Evolutionary conservation across 2,113 vertebrate genomes (phyloP), one percentile per base, ranked within the genome.

Genomic region (Gavia stellata): DNA sequence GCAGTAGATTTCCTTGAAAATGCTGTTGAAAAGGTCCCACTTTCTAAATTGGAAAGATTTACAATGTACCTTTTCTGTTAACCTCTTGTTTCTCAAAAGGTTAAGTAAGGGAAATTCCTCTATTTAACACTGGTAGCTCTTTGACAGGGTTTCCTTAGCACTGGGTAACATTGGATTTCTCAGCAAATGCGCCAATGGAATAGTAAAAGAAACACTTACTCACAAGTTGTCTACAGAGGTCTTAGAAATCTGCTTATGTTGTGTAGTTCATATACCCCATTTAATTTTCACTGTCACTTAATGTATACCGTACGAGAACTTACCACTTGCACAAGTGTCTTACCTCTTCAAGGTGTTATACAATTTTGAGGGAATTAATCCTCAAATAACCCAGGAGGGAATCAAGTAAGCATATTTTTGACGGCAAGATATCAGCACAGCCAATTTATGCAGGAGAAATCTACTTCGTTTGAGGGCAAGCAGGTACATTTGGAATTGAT

Each of bases 61-160:
- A 94, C 94, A 88, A 81, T 96, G 95, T 96, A 96, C 93, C 84
- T 95, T 96, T 96, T 92, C 92, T 96, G 73, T 93, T 95, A 97
- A 96, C 87, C 75, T 96, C 72, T 92, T 94, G 77, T 89, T 97
- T 74, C 50, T 93, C 90, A 26, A 84, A 95, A 97, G 95, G 91
- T 96, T 94, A 92, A 96, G n/a, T 86, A 77, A 83, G 85, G 94
- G 94, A 96, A 96, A 90, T 96, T 82, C 70, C 44, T 92, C 33
- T 92, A 90, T 94, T 67, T 91, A 89, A 75, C 62, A 91, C 61
- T 85, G 50, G 56, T 82, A 47, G 78, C 49, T 90, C 14, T 95
- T 79, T 94, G 83, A 89, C 91, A 88, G 45, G 29, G 44, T 96
- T 96, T 88, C 47, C 66, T 85, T 77, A 62, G 55, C 55, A 18